These are phyloP conservation scores for Deilephila elpenor DNA, from an alignment of 2,888 invertebrate genomes.

Conservation along the genomic window DNA sequence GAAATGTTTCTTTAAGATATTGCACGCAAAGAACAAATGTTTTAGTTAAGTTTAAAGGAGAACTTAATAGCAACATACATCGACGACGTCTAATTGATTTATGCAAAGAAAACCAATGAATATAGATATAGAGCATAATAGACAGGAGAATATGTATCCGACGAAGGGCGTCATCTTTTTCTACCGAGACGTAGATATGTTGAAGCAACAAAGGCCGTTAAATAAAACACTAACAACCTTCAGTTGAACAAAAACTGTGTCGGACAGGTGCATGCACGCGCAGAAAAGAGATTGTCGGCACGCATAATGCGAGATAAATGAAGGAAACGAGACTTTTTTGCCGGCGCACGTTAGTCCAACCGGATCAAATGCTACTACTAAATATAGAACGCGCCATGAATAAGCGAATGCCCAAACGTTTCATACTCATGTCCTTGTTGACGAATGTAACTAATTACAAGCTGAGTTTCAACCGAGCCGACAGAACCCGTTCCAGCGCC, in stretches of 20 bases:
- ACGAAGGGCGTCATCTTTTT: not conserved
- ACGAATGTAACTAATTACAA: constrained; percentile 50
- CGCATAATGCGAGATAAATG: constrained; percentile 23
- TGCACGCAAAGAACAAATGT: too few species aligned
- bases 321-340: constrained; percentile 25
- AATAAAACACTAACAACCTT: constrained; percentile 1
- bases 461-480: constrained; percentile 42
- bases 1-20: not conserved
- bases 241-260: not conserved
- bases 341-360: constrained; percentile 16
- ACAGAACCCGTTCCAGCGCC: constrained; percentile 50
- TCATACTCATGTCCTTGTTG: constrained; percentile 52
- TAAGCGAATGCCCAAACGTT: constrained; percentile 31
- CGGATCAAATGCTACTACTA: constrained; percentile 28
- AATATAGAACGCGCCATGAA: constrained; percentile 27
- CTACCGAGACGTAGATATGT: not conserved
- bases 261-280: constrained; percentile 17
- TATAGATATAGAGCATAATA: too few species aligned
- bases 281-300: constrained; percentile 26
- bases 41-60: too few species aligned
- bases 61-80: too few species aligned
- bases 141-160: not conserved
- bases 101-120: too few species aligned
- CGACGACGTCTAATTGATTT: too few species aligned
- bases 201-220: not conserved